Evolutionary conservation across 2,888 invertebrate genomes (phyloP).

Genomic region (Orchesella flavescens): DNA sequence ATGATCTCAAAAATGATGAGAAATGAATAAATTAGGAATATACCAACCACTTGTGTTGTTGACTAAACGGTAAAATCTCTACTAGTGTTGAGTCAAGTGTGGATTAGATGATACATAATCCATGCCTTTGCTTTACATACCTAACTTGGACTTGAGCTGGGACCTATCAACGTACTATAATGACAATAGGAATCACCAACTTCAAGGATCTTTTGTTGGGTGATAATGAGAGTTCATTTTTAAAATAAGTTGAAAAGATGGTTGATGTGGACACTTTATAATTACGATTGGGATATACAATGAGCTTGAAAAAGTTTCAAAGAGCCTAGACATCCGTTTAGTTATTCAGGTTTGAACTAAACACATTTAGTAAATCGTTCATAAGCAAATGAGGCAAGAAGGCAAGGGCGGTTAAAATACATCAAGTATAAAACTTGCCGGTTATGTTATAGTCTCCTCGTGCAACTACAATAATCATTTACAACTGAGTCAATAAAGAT

Average conservation of each 20-base stretch:
- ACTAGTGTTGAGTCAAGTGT: too few species aligned
- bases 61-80: too few species aligned
- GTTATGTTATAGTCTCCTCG: slow-evolving; percentile 18
- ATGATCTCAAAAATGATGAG: too few species aligned
- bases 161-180: not conserved
- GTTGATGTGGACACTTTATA: too few species aligned
- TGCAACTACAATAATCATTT: slow-evolving; percentile 50
- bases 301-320: slow-evolving; percentile 1
- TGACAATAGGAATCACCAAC: not conserved
- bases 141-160: slow-evolving; percentile 10
- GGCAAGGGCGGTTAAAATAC: too few species aligned
- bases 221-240: slow-evolving; percentile 6
- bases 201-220: not conserved
- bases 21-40: too few species aligned
- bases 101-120: slow-evolving; percentile 9
- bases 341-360: too few species aligned
- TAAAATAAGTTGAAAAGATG: not conserved
- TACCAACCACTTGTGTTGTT: too few species aligned
- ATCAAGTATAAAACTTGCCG: not conserved
- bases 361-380: slow-evolving; percentile 45
- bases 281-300: not conserved
- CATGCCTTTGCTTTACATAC: not conserved
- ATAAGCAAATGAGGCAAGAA: too few species aligned
- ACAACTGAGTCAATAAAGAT: slow-evolving; percentile 47
- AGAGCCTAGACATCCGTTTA: slow-evolving; percentile 17